These are phyloP conservation scores for Eucidaris tribuloides DNA, from an alignment of 35 echinoderm and acorn worm genomes.

Conservation along the genomic window DNA sequence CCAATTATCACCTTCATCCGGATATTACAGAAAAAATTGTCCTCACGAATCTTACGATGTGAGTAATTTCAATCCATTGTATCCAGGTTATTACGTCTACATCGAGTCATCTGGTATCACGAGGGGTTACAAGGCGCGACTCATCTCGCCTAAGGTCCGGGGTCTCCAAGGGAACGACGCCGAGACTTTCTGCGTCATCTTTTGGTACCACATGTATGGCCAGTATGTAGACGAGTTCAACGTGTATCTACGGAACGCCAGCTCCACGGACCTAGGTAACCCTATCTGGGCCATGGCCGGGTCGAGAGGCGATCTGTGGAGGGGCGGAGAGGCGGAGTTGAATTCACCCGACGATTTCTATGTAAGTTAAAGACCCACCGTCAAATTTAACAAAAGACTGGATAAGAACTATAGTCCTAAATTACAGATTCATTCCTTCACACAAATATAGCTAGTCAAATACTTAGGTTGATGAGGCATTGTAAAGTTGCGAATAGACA, in stretches of 20 bases:
- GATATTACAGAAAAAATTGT: too few relatives aligned
- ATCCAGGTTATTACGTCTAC: slow-evolving; percentile 59
- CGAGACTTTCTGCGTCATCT: slow-evolving; percentile 44
- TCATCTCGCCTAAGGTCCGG: slow-evolving; percentile 27
- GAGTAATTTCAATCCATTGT: too few relatives aligned
- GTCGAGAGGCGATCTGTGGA: slow-evolving; percentile 5
- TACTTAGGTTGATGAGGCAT: too few relatives aligned
- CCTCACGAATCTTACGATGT: too few relatives aligned
- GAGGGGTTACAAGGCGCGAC: slow-evolving; percentile 16
- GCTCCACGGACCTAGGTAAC: neutral
- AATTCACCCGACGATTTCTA: slow-evolving; percentile 7
- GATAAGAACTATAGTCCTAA: too few relatives aligned
- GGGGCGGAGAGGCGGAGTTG: neutral
- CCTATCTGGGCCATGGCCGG: slow-evolving; percentile 11
- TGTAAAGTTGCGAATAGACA: too few relatives aligned
- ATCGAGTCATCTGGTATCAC: slow-evolving; percentile 1
- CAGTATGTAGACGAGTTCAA: slow-evolving; percentile 36
- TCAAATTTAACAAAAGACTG: too few relatives aligned
- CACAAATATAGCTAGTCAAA: too few relatives aligned
- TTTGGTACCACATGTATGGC: slow-evolving; percentile 93
- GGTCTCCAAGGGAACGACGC: slow-evolving; percentile 34
- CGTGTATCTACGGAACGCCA: slow-evolving; percentile 12
- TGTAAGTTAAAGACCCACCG: too few relatives aligned
- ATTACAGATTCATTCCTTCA: too few relatives aligned
- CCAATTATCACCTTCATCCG: too few relatives aligned